These are phyloP conservation scores for Lepidurus arcticus DNA, from an alignment of 1,140 invertebrate species.

Conservation along the genomic window DNA sequence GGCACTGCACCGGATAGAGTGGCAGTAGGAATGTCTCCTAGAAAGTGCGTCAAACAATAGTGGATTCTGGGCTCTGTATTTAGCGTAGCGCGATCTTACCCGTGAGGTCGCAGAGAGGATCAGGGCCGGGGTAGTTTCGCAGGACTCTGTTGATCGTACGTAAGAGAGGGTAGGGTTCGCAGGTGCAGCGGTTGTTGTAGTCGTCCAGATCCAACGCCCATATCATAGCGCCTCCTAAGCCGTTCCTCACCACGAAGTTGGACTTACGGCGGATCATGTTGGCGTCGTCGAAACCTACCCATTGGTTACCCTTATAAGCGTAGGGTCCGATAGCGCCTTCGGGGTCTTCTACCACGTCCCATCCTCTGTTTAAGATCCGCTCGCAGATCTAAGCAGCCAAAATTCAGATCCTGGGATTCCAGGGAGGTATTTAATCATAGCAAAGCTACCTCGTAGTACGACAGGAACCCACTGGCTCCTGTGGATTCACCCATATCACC, in stretches of 20 bases:
- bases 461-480: conserved; percentile 71
- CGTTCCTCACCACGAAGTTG: conserved; percentile 38
- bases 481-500: conserved; percentile 76
- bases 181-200: conserved; percentile 57
- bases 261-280: conserved; percentile 68
- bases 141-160: conserved; percentile 51
- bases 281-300: conserved; percentile 81
- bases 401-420: not conserved
- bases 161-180: conserved; percentile 45
- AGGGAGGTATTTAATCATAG: not conserved
- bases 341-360: conserved; percentile 71
- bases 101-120: not conserved
- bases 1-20: not conserved
- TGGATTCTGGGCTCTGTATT: not conserved
- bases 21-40: not conserved
- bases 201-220: conserved; percentile 88
- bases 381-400: conserved; percentile 26
- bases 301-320: conserved; percentile 76
- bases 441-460: conserved; percentile 73
- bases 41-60: not conserved
- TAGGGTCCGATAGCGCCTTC: conserved; percentile 73
- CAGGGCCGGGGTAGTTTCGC: conserved; percentile 52
- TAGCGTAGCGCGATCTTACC: not conserved
- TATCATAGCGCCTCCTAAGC: conserved; percentile 79
- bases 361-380: conserved; percentile 54